Percentiles rank a stretch among this genome's conserved stretches.
phyloP scores from a whole-genome alignment of 92 coral and sea anemone species.

The Anthopleura xanthogrammica region DNA sequence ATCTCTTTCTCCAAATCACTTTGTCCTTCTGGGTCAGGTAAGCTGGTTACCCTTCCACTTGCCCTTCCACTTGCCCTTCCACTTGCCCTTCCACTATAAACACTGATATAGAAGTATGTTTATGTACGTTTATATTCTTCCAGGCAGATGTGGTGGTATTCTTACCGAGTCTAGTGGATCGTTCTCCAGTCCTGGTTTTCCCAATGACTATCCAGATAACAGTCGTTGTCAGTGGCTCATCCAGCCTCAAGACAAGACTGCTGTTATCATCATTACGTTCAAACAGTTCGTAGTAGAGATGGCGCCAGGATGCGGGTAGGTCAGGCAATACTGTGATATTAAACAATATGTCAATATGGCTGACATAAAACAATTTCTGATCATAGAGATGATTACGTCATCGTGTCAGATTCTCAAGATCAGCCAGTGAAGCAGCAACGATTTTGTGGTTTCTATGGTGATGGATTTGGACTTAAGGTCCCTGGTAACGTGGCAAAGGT shows the following conservation, averaged over 20 bases:
- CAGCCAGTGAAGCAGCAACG: slow-evolving; percentile 13
- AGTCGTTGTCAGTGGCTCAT: slow-evolving; percentile 61
- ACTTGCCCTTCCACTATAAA: too few species aligned
- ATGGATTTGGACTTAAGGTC: slow-evolving; percentile 39
- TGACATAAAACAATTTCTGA: neutral
- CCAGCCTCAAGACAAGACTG: slow-evolving; percentile 17
- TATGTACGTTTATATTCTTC: neutral
- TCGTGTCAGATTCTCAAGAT: slow-evolving; percentile 22
- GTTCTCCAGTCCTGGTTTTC: slow-evolving; percentile 55
- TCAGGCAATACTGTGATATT: too few species aligned
- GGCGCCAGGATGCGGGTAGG: slow-evolving; percentile 34
- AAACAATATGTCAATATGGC: too few species aligned
- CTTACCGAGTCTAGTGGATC: slow-evolving; percentile 42
- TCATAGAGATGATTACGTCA: slow-evolving; percentile 37
- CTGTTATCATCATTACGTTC: slow-evolving; percentile 27
- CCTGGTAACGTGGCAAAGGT: slow-evolving; percentile 22
- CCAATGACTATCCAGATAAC: slow-evolving; percentile 55
- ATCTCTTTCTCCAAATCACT: slow-evolving; percentile 27
- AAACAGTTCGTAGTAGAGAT: slow-evolving; percentile 32
- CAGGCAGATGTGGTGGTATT: slow-evolving; percentile 45
- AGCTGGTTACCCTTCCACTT: neutral
- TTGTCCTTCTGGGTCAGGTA: slow-evolving; percentile 23
- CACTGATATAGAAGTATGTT: too few species aligned
- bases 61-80: neutral
- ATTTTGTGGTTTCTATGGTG: slow-evolving; percentile 37